Evolutionary conservation across 2,113 vertebrate genomes (phyloP).

Genomic region (Dicentrarchus labrax): DNA sequence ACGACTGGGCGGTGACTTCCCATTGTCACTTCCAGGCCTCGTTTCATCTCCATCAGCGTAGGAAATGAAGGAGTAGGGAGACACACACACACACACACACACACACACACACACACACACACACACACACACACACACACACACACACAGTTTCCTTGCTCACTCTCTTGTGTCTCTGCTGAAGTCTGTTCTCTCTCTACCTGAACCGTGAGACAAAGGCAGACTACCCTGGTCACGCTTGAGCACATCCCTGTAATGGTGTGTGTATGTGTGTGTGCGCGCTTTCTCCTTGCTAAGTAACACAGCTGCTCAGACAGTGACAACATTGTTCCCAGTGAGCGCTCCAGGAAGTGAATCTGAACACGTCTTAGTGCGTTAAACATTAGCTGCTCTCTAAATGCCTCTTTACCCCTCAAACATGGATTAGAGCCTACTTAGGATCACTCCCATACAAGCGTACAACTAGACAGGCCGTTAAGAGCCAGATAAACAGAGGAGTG

Average conservation of each 20-base stretch:
- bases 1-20: slow-evolving; percentile 37
- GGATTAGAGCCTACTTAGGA: slow-evolving; percentile 63
- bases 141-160: slow-evolving; percentile 15
- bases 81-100: slow-evolving; percentile 3
- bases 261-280: slow-evolving; percentile 26
- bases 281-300: slow-evolving; percentile 35
- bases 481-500: slow-evolving; percentile 25
- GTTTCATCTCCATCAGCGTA: slow-evolving; percentile 35
- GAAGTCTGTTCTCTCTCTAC: slow-evolving; percentile 22
- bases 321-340: slow-evolving; percentile 62
- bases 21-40: slow-evolving; percentile 15
- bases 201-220: slow-evolving; percentile 31
- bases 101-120: slow-evolving; percentile 18
- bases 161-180: background rate
- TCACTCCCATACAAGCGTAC: slow-evolving; percentile 36
- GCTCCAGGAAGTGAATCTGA: slow-evolving; percentile 62
- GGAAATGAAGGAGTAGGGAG: slow-evolving; percentile 45
- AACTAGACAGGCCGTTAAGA: slow-evolving; percentile 60
- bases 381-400: slow-evolving; percentile 69
- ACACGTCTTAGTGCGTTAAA: slow-evolving; percentile 66
- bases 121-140: background rate
- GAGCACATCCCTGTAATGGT: slow-evolving; percentile 20
- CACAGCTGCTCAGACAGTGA: slow-evolving; percentile 61
- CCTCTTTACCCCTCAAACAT: slow-evolving; percentile 59
- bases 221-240: slow-evolving; percentile 35